Conservation (phyloP, 2,113 vertebrate genomes). For the Sphyrna mokarran region DNA sequence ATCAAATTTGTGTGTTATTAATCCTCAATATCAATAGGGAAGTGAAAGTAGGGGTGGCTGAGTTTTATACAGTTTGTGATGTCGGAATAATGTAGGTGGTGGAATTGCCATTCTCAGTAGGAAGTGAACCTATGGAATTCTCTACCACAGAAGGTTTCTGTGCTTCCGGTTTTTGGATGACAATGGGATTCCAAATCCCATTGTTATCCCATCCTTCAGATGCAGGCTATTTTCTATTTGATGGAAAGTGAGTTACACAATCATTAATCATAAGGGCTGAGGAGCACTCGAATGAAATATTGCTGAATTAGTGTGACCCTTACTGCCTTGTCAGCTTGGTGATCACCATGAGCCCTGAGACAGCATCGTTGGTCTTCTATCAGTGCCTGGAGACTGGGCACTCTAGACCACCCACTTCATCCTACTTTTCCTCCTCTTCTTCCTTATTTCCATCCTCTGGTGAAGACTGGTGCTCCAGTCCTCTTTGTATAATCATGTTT, state of each 20-base stretch:
- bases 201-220: neutral
- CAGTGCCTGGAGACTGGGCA: neutral
- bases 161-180: neutral
- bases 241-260: neutral
- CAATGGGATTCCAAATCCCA: neutral
- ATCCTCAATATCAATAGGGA: neutral
- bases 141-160: no score
- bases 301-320: neutral
- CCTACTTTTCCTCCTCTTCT: neutral
- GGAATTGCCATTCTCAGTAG: neutral
- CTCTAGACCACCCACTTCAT: neutral
- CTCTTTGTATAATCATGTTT: neutral
- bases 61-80: neutral
- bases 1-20: no score
- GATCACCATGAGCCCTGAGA: neutral
- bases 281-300: neutral
- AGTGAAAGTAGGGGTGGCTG: neutral
- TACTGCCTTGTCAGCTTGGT: neutral
- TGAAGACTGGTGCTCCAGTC: neutral
- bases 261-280: neutral
- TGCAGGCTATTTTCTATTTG: neutral
- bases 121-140: no score
- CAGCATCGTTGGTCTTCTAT: no score
- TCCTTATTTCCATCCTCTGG: no score
- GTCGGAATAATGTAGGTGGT: neutral